phyloP scores from a whole-genome alignment of 2,888 invertebrate species.

The Bombylius discolor region DNA sequence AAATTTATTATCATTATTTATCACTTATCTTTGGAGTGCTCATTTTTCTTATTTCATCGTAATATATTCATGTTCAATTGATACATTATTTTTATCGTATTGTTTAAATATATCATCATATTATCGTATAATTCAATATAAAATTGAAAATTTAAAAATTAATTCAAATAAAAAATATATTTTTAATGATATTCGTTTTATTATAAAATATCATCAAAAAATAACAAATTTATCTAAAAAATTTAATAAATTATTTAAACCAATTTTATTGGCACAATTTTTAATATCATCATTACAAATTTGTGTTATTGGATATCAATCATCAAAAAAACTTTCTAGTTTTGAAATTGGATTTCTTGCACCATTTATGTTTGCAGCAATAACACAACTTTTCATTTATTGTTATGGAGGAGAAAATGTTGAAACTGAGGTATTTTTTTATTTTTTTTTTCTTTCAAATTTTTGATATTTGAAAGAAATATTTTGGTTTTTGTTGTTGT shows the following conservation, averaged over 20 bases:
- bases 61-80: not conserved
- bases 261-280: not conserved
- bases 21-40: not conserved
- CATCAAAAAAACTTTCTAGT: not conserved
- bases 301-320: not conserved
- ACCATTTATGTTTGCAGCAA: not conserved
- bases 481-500: not conserved
- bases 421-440: not conserved
- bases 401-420: not conserved
- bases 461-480: not conserved
- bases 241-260: not conserved
- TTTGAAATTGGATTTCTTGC: not conserved
- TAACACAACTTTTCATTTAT: not conserved
- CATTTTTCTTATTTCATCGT: not conserved
- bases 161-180: too few species aligned
- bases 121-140: not conserved
- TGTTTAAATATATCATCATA: not conserved
- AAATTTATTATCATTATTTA: not conserved
- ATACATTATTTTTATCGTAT: not conserved
- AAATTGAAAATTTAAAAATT: not conserved
- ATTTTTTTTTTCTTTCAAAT: not conserved
- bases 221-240: not conserved
- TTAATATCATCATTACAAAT: not conserved
- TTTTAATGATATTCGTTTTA: too few species aligned
- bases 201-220: not conserved